These are phyloP conservation scores for Papilio polyxenes DNA, from an alignment of 1,140 invertebrate species.

Conservation along the genomic window DNA sequence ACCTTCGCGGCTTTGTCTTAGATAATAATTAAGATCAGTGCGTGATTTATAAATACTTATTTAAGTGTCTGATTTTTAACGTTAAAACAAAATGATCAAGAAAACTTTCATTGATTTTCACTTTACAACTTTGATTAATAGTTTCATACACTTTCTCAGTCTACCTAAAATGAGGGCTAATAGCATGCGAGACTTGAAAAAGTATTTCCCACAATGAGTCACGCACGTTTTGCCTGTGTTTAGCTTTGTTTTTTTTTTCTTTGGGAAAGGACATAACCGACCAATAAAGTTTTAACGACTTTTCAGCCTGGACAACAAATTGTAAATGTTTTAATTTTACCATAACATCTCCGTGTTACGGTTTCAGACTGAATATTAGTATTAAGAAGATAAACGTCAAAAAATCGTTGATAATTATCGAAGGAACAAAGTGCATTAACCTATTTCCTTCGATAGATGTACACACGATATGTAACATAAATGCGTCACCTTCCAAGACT, in stretches of 20 bases:
- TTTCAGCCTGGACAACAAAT: too few relatives aligned
- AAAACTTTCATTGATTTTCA: too few relatives aligned
- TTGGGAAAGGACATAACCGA: not conserved
- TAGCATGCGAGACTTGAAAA: not conserved
- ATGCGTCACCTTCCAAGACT: slow-evolving; percentile 43
- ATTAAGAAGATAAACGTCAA: not conserved
- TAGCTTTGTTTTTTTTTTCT: not conserved
- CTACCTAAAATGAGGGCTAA: not conserved
- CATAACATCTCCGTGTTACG: not conserved
- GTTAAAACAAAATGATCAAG: too few relatives aligned
- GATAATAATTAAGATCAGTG: not conserved
- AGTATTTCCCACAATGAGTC: slow-evolving; percentile 23
- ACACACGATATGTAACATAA: not conserved
- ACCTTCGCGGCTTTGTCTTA: not conserved
- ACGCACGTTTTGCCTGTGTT: not conserved
- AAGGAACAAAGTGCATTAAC: not conserved
- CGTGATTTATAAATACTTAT: not conserved
- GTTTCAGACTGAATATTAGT: not conserved
- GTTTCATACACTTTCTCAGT: not conserved
- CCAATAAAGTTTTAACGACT: not conserved
- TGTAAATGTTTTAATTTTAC: too few relatives aligned
- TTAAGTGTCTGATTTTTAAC: too few relatives aligned
- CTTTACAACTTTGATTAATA: too few relatives aligned
- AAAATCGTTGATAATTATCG: too few relatives aligned
- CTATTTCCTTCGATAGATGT: slow-evolving; percentile 15